Conservation (phyloP, 2,888 invertebrate species). For the Pristionchus fissidentatus region DNA sequence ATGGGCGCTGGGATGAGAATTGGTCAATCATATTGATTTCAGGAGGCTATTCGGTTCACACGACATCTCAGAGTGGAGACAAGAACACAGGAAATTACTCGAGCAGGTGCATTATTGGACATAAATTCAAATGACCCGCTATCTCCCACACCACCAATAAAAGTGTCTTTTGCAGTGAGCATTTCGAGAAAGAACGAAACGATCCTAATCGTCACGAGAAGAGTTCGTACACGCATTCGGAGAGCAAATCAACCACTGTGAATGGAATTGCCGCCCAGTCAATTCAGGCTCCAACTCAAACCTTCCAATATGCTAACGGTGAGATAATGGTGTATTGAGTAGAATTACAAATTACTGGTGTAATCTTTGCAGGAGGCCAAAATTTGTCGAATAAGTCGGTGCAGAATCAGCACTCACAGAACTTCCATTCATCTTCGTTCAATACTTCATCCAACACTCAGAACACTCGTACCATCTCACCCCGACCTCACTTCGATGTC, state of each 20-base stretch:
- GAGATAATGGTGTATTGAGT: neutral
- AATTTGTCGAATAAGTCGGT: neutral
- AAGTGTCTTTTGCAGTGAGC: neutral
- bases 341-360: neutral
- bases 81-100: constrained; percentile 41
- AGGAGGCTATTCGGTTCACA: constrained; percentile 34
- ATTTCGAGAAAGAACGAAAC: constrained; percentile 28
- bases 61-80: constrained; percentile 39
- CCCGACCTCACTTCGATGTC: constrained; percentile 3
- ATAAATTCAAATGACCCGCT: neutral
- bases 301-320: constrained; percentile 29
- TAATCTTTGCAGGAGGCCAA: neutral
- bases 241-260: constrained; percentile 32
- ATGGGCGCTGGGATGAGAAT: no score
- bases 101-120: neutral
- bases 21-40: no score
- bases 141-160: neutral
- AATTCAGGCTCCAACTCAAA: neutral
- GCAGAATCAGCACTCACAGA: neutral
- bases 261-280: neutral
- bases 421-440: neutral
- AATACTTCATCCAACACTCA: constrained; percentile 4
- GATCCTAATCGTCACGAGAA: constrained; percentile 40
- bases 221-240: constrained; percentile 28
- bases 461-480: constrained; percentile 5